A percentile compares a stretch with the other conserved stretches of the same genome.
These are phyloP conservation scores for Andrena flavipes DNA, from an alignment of 2,888 invertebrate species.

Conservation along the genomic window DNA sequence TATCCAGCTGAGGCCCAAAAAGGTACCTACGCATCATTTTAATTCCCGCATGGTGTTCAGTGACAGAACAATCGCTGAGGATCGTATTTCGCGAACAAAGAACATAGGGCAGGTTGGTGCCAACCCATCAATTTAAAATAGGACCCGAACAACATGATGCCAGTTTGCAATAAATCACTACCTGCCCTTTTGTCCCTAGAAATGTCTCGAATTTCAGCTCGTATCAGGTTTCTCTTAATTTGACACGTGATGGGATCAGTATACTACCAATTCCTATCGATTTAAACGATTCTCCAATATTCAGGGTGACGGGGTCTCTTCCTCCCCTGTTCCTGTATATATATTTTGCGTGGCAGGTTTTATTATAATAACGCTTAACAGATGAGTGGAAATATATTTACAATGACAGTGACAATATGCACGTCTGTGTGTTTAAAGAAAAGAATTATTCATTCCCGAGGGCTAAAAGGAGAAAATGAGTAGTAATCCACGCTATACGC, in stretches of 20 bases:
- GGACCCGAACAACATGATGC: neutral
- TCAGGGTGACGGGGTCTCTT: neutral
- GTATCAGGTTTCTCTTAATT: neutral
- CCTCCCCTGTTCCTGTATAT: neutral
- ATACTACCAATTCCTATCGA: slow-evolving; percentile 9
- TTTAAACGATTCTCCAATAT: slow-evolving; percentile 20
- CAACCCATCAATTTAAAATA: neutral
- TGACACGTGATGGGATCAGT: neutral
- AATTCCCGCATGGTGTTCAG: neutral
- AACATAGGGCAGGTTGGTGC: no score
- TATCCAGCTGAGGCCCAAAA: neutral
- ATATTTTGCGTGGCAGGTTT: neutral
- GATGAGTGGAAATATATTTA: no score
- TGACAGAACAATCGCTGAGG: neutral
- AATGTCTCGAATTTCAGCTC: neutral
- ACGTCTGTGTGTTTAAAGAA: neutral
- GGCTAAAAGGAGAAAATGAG: slow-evolving; percentile 10
- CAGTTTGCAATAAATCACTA: neutral
- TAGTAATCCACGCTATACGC: slow-evolving; percentile 7
- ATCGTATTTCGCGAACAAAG: neutral
- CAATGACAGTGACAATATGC: no score
- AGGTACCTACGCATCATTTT: neutral
- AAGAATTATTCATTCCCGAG: neutral
- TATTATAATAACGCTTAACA: neutral
- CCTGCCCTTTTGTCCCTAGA: neutral